phyloP scores from a whole-genome alignment of 2,888 invertebrate genomes.

The Caradrina kadenii region DNA sequence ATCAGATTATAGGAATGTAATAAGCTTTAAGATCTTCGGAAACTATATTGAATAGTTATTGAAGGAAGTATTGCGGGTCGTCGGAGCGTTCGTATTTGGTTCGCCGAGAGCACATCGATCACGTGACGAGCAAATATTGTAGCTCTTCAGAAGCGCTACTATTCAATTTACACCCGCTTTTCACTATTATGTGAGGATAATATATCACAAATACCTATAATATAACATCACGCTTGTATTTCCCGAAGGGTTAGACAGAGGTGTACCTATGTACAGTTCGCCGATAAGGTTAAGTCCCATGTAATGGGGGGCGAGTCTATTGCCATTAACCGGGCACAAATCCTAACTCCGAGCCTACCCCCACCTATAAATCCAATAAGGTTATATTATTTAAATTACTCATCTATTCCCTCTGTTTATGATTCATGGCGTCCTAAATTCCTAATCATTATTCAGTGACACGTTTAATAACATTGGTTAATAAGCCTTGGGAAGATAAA shows the following conservation, averaged over 20 bases:
- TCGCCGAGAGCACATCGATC: conserved; percentile 62
- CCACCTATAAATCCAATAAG: conserved; percentile 8
- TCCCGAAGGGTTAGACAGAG: no score
- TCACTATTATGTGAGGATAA: conserved; percentile 47
- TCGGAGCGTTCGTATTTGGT: conserved; percentile 39
- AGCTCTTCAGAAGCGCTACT: conserved; percentile 38
- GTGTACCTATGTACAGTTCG: no score
- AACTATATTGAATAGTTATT: conserved; percentile 47
- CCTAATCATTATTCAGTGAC: conserved; percentile 53
- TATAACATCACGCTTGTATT: background rate
- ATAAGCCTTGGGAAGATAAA: conserved; percentile 57
- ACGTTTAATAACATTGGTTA: conserved; percentile 22
- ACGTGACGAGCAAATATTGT: conserved; percentile 62
- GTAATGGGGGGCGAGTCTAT: no score
- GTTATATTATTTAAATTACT: conserved; percentile 12
- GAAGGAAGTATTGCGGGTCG: conserved; percentile 44
- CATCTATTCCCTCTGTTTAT: conserved; percentile 10
- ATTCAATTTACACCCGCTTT: conserved; percentile 58
- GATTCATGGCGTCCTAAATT: conserved; percentile 8
- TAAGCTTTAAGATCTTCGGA: conserved; percentile 37
- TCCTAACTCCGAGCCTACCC: no score
- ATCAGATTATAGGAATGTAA: conserved; percentile 35
- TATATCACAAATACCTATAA: conserved; percentile 18
- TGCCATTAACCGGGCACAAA: no score
- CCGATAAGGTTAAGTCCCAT: no score